Evolutionary conservation across 2,113 vertebrate genomes (phyloP).

Genomic region (Phrynocephalus versicolor): DNA sequence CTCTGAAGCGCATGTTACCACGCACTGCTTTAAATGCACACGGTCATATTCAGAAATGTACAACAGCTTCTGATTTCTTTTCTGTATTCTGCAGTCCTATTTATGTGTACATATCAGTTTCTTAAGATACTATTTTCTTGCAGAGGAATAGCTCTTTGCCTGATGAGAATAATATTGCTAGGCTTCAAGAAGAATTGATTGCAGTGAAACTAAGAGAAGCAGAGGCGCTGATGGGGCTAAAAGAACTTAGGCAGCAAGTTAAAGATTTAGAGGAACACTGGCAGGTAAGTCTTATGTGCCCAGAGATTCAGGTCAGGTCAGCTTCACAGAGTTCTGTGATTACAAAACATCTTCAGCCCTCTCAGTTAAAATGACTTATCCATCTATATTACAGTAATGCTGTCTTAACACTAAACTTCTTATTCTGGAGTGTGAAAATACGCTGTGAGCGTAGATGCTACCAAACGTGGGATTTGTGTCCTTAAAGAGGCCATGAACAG

Average conservation of each 20-base stretch:
- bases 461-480: neutral
- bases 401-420: neutral
- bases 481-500: neutral
- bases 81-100: neutral
- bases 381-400: neutral
- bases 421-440: neutral
- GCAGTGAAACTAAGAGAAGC: conserved; percentile 94
- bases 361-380: neutral
- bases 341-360: neutral
- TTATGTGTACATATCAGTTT: neutral
- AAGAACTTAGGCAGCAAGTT: conserved; percentile 93
- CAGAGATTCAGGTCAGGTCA: no score
- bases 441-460: neutral
- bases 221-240: conserved; percentile 90
- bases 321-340: no score
- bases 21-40: no score
- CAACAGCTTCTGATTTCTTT: neutral
- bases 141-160: conserved; percentile 93
- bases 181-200: conserved; percentile 95
- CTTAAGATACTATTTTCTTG: conserved; percentile 60
- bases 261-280: conserved; percentile 95
- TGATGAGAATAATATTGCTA: conserved; percentile 95
- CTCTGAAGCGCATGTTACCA: no score
- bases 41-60: no score
- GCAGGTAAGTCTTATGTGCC: conserved; percentile 81